Base-by-base conservation (phyloP, 2,888 invertebrate species). In the Lasioglossum morio region DNA sequence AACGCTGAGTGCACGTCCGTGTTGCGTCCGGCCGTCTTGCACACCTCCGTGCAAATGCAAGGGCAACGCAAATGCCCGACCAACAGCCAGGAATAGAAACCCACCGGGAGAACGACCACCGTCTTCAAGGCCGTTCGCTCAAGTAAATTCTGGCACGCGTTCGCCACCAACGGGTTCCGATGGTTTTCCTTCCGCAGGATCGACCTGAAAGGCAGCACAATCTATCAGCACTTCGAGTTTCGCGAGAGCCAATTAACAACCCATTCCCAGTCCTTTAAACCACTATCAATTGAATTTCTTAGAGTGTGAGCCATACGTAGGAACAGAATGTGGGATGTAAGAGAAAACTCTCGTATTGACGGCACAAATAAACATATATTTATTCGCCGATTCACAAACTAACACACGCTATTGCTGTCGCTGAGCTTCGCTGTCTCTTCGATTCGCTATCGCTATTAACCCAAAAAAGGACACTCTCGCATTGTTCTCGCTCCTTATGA, bases 1-100 rank as follows among this genome's bases (percentile, higher is more conserved):
- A 90, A 81, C 88, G 82, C 66, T 91, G 90, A 91, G 91, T 91
- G 90, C 90, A 91, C 85, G 84, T 86, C 79, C 90, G 78, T 90
- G 88, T 90, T 87, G 88, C 85, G 79, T 82, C 79, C 80, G 75
- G 75, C 72, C 77, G 79, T 82, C 82, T 86, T 76, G 40, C 40
- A 80, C 84, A 74, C 72, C 72, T 53, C 53, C 53, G 60, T 63
- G 80, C 77, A 74, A 82, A 85, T 85, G 79, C 57, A 34, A 48
- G 72, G 72, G 53, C 46, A 72, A 86, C 83, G 75, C 74, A 76
- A 84, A 84, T 85, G 78, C 43, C 66, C 63, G n/a, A 57, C 70
- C 37, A 4, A 69, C 63, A 63, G 27, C 46, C 79, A 30, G 48
- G 63, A 70, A 75, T 72, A 57, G 77, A 46, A 74, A 74, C 43